Evolutionary conservation across 2,888 invertebrate genomes (phyloP).

Genomic region (Gnatocerus cornutus): DNA sequence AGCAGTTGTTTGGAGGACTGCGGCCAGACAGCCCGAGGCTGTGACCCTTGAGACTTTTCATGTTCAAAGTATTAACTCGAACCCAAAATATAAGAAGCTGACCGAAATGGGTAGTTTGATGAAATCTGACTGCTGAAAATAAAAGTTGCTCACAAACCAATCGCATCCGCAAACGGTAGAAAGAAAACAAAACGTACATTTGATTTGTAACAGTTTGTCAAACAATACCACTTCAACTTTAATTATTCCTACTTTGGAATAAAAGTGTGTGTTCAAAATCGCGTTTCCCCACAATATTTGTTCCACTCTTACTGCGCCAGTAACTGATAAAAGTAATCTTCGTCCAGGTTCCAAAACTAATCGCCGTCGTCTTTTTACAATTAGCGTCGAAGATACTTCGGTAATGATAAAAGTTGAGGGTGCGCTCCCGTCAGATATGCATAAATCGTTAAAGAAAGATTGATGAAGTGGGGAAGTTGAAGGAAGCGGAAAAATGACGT

Average conservation of each 20-base stretch:
- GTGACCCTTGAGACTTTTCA: constrained; percentile 59
- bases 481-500: constrained; percentile 28
- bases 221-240: not conserved
- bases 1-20: constrained; percentile 67
- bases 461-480: constrained; percentile 57
- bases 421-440: constrained; percentile 55
- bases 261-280: too few species aligned
- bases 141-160: constrained; percentile 21
- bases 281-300: too few species aligned
- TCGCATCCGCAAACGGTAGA: constrained; percentile 18
- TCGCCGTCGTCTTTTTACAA: constrained; percentile 44
- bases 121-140: constrained; percentile 42
- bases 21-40: constrained; percentile 59
- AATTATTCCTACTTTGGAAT: too few species aligned
- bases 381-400: constrained; percentile 51
- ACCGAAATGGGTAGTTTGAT: constrained; percentile 46
- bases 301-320: too few species aligned
- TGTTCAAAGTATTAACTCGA: constrained; percentile 59
- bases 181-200: constrained; percentile 23
- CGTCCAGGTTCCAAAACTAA: constrained; percentile 19
- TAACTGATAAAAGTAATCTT: constrained; percentile 5
- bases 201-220: not conserved
- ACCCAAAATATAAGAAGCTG: constrained; percentile 57
- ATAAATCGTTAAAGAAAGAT: constrained; percentile 60
- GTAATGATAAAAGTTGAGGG: constrained; percentile 62